These are phyloP conservation scores for Phytoseiulus persimilis DNA, from an alignment of 2,888 invertebrate genomes.

Conservation along the genomic window DNA sequence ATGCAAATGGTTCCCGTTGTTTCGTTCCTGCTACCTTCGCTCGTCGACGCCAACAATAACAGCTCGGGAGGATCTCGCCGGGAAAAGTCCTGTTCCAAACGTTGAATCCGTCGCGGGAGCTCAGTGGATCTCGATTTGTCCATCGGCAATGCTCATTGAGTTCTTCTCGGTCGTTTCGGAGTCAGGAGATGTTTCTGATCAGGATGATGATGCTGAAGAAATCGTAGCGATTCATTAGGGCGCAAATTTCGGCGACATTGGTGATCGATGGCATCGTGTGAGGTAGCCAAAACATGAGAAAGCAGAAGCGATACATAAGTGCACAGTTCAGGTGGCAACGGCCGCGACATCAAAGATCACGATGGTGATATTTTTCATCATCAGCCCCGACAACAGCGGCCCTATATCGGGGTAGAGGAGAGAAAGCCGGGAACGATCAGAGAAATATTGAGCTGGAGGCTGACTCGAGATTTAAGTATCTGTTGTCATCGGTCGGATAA, in stretches of 20 bases:
- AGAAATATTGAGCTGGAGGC: neutral
- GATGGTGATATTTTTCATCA: neutral
- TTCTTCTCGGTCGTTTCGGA: neutral
- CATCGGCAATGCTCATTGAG: too few relatives aligned
- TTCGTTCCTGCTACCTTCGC: too few relatives aligned
- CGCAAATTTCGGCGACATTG: neutral
- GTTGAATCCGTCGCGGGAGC: too few relatives aligned
- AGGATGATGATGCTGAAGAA: neutral
- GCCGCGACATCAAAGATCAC: neutral
- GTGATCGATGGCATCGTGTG: slow-evolving; percentile 5
- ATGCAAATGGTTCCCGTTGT: too few relatives aligned
- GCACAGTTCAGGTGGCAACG: neutral
- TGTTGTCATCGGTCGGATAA: neutral
- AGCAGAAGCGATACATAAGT: neutral
- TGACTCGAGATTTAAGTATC: neutral
- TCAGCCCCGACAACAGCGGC: neutral
- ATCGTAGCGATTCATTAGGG: neutral
- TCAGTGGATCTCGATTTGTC: too few relatives aligned
- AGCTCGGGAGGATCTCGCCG: too few relatives aligned
- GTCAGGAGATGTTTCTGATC: neutral
- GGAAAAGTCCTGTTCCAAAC: too few relatives aligned
- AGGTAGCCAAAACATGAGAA: neutral
- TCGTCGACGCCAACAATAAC: too few relatives aligned
- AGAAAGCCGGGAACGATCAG: neutral
- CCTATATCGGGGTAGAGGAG: neutral